phyloP scores from a whole-genome alignment of 2,113 vertebrate species.

The Chauna torquata region DNA sequence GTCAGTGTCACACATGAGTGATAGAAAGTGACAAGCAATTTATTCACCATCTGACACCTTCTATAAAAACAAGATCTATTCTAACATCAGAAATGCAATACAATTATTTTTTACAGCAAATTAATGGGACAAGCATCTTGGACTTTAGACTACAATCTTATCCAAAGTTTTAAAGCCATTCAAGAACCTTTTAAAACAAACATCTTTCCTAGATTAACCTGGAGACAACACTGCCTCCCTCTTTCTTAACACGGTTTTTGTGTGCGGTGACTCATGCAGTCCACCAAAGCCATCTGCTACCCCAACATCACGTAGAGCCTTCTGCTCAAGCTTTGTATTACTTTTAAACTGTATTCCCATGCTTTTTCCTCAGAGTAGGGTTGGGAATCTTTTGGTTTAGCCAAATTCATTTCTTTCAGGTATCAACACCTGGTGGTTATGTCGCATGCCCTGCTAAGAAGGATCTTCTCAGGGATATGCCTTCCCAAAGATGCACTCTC shows the following conservation, averaged over 20 bases:
- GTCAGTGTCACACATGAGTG: neutral
- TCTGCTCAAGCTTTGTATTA: neutral
- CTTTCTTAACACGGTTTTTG: neutral
- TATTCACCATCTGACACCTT: neutral
- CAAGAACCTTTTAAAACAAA: neutral
- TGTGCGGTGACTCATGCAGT: neutral
- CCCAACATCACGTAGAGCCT: neutral
- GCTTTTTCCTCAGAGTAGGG: accelerated
- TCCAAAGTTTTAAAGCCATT: neutral
- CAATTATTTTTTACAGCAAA: neutral
- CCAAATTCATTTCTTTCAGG: neutral
- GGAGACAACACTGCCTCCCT: neutral
- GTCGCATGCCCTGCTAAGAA: accelerated
- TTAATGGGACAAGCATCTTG: neutral
- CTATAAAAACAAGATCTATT: neutral
- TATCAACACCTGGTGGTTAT: neutral
- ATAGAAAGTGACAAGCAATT: neutral
- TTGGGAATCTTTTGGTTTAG: neutral
- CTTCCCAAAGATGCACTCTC: neutral
- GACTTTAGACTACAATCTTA: neutral
- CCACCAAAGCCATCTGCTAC: neutral
- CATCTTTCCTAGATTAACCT: neutral
- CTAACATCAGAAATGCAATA: too few species aligned
- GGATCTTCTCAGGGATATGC: neutral
- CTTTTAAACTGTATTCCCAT: neutral